Percentiles rank a stretch among this genome's conserved stretches.
phyloP scores from a whole-genome alignment of 2,888 invertebrate species.

The Euplagia quadripunctaria region DNA sequence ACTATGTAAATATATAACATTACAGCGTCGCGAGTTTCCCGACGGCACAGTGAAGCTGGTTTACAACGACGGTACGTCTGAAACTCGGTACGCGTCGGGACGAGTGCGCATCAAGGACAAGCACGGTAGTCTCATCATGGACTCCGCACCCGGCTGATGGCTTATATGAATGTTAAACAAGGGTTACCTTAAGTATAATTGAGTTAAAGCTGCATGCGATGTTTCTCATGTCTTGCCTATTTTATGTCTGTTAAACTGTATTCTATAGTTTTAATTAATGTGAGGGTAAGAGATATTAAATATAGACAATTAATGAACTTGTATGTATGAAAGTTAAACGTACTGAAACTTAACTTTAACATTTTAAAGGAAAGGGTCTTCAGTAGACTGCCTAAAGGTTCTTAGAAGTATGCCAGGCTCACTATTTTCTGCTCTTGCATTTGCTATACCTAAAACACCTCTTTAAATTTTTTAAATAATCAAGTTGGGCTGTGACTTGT shows the following conservation, averaged over 20 bases:
- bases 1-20: conserved; percentile 30
- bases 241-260: neutral
- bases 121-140: conserved; percentile 94
- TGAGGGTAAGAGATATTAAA: neutral
- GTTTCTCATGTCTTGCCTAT: neutral
- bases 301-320: neutral
- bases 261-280: neutral
- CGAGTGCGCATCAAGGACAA: conserved; percentile 95
- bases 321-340: neutral
- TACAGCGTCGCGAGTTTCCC: conserved; percentile 95
- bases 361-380: neutral
- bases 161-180: conserved; percentile 9
- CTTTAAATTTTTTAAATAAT: neutral
- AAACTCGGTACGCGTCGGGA: conserved; percentile 97
- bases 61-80: conserved; percentile 95
- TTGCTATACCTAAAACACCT: neutral
- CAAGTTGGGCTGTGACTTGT: neutral
- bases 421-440: neutral
- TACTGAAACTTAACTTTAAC: neutral
- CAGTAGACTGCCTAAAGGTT: neutral
- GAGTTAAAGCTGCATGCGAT: conserved; percentile 4
- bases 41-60: conserved; percentile 97
- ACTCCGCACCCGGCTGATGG: conserved; percentile 78
- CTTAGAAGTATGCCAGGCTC: neutral
- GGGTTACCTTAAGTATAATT: neutral